These are phyloP conservation scores for Triplophysa yarkandensis DNA, from an alignment of 2,797 vertebrate genomes.

Conservation along the genomic window DNA sequence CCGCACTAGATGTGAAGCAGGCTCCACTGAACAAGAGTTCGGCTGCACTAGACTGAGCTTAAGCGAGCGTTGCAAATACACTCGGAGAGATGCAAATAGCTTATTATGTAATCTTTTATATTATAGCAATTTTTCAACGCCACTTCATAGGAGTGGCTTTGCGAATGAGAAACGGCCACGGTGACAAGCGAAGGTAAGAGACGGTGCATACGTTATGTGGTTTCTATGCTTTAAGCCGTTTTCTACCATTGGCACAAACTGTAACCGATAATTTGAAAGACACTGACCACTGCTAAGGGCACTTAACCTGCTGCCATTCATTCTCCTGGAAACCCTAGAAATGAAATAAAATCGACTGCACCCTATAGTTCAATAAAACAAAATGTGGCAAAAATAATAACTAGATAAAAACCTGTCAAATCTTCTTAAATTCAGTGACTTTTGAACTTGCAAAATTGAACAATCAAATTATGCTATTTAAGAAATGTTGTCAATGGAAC, in stretches of 20 bases:
- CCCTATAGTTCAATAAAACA: conserved; percentile 54
- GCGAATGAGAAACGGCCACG: conserved; percentile 57
- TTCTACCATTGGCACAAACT: conserved; percentile 61
- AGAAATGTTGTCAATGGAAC: too few species aligned
- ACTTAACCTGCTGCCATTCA: conserved; percentile 65
- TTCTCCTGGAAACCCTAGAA: conserved; percentile 67
- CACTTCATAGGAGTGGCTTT: conserved; percentile 54
- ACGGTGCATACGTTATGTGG: conserved; percentile 51
- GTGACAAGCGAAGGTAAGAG: conserved; percentile 69
- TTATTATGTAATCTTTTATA: conserved; percentile 60
- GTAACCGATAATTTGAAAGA: conserved; percentile 73
- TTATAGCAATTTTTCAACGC: conserved; percentile 56
- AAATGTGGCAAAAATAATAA: conserved; percentile 8
- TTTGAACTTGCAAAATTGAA: neutral
- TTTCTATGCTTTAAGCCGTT: conserved; percentile 56
- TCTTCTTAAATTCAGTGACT: conserved; percentile 1
- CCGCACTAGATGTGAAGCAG: conserved; percentile 46
- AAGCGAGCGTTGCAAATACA: conserved; percentile 48
- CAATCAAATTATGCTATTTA: too few species aligned
- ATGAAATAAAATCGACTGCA: conserved; percentile 60
- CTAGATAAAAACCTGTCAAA: neutral
- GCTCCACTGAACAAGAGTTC: conserved; percentile 32
- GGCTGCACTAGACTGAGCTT: conserved; percentile 35
- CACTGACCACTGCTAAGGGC: conserved; percentile 66
- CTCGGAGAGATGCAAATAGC: conserved; percentile 52